A percentile compares a stretch with the other conserved stretches of the same genome.
Conservation (phyloP, 2,888 invertebrate species). For the Spilosoma lubricipeda region DNA sequence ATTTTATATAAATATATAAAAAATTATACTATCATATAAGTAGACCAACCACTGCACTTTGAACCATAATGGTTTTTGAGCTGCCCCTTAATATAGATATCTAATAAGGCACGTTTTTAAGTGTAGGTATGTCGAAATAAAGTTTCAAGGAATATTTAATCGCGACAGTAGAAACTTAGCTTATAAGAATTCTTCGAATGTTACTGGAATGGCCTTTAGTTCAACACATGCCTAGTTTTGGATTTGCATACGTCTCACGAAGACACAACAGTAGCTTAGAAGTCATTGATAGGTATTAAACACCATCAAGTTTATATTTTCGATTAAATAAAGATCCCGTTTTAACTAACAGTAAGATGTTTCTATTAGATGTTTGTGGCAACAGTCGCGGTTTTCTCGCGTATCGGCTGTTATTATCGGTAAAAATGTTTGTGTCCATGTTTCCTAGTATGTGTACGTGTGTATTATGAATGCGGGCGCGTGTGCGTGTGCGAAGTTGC, state of each 20-base stretch:
- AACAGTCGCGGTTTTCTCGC: conserved; percentile 31
- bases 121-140: not conserved
- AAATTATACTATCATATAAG: not conserved
- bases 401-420: conserved; percentile 28
- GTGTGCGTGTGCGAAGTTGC: conserved; percentile 24
- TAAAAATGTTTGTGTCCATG: conserved; percentile 23
- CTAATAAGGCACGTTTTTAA: not conserved
- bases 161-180: not conserved
- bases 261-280: not conserved
- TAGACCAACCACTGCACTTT: not conserved
- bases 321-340: not conserved
- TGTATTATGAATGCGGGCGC: conserved; percentile 13
- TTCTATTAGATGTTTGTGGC: conserved; percentile 9
- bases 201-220: not conserved
- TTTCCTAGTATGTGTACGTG: conserved; percentile 19
- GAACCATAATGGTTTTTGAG: not conserved
- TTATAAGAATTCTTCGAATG: not conserved
- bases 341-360: not conserved
- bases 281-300: not conserved
- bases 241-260: not conserved
- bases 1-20: not conserved
- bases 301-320: not conserved
- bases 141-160: not conserved
- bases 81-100: not conserved
- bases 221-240: not conserved